A percentile compares a stretch with the other conserved stretches of the same genome.
Conservation (phyloP, 2,797 vertebrate genomes). For the Pangasius larnaudii region DNA sequence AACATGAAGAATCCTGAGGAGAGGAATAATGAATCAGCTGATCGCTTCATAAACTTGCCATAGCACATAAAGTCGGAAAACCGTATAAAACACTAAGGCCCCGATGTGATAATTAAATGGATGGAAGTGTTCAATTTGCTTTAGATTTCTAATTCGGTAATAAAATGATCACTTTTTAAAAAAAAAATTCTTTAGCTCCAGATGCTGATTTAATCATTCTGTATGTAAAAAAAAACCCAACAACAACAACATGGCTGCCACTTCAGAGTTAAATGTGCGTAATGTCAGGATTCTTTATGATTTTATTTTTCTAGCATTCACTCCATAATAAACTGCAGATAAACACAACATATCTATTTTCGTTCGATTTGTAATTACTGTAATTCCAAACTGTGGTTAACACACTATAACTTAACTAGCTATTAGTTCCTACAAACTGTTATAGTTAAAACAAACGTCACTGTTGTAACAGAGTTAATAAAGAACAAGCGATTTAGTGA, state of each 20-base stretch:
- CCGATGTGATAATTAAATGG: not conserved
- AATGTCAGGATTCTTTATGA: no score
- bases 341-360: not conserved
- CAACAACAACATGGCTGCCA: no score
- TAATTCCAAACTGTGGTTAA: not conserved
- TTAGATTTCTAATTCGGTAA: no score
- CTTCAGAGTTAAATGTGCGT: no score
- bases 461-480: not conserved
- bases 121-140: no score
- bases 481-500: not conserved
- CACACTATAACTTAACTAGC: not conserved
- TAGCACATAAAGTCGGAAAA: no score
- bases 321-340: not conserved
- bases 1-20: conserved; percentile 75
- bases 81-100: not conserved
- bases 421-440: not conserved
- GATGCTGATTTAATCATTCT: no score
- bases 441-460: not conserved
- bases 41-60: not conserved
- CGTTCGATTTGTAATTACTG: no score
- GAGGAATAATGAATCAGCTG: conserved; percentile 13
- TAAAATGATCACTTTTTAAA: no score
- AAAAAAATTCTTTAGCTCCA: no score
- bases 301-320: no score
- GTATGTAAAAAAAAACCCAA: no score